Evolutionary conservation across 1,140 invertebrate species (phyloP).

Genomic region (Nylanderia fulva): DNA sequence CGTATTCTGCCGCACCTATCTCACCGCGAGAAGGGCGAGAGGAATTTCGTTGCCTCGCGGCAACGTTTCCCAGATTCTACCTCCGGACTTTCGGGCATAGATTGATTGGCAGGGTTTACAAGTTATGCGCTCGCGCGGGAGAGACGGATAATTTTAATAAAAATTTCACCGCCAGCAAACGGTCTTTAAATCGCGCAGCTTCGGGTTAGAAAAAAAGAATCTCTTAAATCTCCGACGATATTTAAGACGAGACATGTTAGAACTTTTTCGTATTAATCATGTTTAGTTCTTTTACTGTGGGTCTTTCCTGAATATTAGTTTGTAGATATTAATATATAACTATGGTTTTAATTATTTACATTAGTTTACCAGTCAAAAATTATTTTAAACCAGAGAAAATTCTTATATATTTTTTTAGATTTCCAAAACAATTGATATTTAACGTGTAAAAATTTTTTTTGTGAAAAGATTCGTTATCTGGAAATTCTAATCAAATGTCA

Average conservation of each 20-base stretch:
- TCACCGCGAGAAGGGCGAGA: neutral
- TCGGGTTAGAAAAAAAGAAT: neutral
- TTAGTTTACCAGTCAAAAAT: too few species aligned
- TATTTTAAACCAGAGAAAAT: too few species aligned
- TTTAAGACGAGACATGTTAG: neutral
- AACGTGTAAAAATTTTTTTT: too few species aligned
- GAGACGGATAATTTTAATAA: neutral
- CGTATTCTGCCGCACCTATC: slow-evolving; percentile 9
- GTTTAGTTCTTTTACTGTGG: neutral
- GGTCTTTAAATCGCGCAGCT: neutral
- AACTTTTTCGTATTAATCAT: neutral
- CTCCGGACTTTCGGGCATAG: neutral
- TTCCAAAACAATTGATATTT: too few species aligned
- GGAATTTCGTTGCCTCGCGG: neutral
- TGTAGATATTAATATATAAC: too few species aligned
- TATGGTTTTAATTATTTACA: neutral
- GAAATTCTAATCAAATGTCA: too few species aligned
- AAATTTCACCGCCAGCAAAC: neutral
- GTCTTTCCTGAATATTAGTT: neutral
- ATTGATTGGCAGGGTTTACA: slow-evolving; percentile 12
- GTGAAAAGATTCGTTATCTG: too few species aligned
- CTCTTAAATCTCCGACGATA: neutral
- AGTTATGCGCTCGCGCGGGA: neutral
- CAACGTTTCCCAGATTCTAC: neutral
- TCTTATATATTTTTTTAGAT: too few species aligned